phyloP scores from a whole-genome alignment of 2,888 invertebrate genomes.

The Chymomyza amoena region DNA sequence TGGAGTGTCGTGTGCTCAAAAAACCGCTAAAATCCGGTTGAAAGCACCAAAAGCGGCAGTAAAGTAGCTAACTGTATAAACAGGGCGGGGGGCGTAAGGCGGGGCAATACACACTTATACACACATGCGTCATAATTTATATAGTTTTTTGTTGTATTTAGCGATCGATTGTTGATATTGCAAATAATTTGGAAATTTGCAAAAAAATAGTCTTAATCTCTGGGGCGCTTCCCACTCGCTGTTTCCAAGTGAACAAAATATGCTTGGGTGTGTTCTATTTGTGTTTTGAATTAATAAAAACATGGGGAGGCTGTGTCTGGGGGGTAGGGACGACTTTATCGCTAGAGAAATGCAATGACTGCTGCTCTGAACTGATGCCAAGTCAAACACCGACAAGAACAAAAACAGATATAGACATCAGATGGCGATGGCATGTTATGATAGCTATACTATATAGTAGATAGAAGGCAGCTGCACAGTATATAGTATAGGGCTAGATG shows the following conservation, averaged over 20 bases:
- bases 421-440: background rate
- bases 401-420: background rate
- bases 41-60: constrained; percentile 22
- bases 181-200: background rate
- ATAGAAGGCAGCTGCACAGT: background rate
- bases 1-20: background rate
- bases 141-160: background rate
- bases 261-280: background rate
- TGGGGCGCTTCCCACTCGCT: background rate
- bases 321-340: background rate
- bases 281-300: background rate
- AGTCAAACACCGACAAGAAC: background rate
- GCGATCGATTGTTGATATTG: background rate
- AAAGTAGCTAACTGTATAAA: background rate
- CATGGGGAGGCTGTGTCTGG: background rate
- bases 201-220: background rate
- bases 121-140: background rate
- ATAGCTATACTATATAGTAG: background rate
- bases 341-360: background rate
- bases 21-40: constrained; percentile 57
- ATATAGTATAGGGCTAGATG: background rate
- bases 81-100: background rate
- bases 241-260: background rate
- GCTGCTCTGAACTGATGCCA: background rate
- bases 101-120: background rate